Conservation (phyloP, 1,140 invertebrate genomes). For the Lordiphosa stackelbergi region DNA sequence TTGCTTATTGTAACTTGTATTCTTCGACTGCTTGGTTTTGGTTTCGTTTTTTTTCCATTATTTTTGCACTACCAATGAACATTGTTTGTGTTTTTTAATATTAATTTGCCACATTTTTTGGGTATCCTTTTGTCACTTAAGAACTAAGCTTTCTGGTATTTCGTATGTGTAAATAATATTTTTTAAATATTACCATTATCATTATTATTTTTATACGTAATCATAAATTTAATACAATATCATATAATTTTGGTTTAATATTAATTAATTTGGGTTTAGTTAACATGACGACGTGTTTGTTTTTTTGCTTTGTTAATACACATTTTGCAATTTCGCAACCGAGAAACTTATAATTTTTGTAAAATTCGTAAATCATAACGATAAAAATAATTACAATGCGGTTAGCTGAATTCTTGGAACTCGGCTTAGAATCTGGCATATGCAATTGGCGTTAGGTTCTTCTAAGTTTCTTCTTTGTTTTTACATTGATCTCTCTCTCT, state of each 20-base stretch:
- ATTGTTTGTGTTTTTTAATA: conserved; percentile 39
- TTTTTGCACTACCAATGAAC: conserved; percentile 61
- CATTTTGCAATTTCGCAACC: conserved; percentile 45
- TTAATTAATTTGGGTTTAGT: conserved; percentile 60
- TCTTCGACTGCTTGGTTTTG: conserved; percentile 10
- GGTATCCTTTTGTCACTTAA: conserved; percentile 38
- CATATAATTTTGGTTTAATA: conserved; percentile 34
- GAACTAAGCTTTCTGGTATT: conserved; percentile 33
- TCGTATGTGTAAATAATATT: conserved; percentile 57
- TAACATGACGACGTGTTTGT: conserved; percentile 74
- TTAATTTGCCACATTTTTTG: conserved; percentile 65
- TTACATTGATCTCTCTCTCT: conserved; percentile 55
- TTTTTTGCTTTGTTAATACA: conserved; percentile 58
- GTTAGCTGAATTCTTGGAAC: conserved; percentile 58
- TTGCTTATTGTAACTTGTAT: conserved; percentile 66
- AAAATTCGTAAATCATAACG: no score
- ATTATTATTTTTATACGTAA: conserved; percentile 36
- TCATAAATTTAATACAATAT: conserved; percentile 45
- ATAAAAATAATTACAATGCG: conserved; percentile 30
- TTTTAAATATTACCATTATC: conserved; percentile 65
- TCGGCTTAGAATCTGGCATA: conserved; percentile 38
- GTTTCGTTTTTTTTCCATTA: conserved; percentile 11
- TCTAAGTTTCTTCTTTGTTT: conserved; percentile 60
- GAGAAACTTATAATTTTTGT: conserved; percentile 22
- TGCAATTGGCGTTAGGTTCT: conserved; percentile 73